Evolutionary conservation across 2,797 vertebrate species (phyloP).

Genomic region (Poecile montanus): DNA sequence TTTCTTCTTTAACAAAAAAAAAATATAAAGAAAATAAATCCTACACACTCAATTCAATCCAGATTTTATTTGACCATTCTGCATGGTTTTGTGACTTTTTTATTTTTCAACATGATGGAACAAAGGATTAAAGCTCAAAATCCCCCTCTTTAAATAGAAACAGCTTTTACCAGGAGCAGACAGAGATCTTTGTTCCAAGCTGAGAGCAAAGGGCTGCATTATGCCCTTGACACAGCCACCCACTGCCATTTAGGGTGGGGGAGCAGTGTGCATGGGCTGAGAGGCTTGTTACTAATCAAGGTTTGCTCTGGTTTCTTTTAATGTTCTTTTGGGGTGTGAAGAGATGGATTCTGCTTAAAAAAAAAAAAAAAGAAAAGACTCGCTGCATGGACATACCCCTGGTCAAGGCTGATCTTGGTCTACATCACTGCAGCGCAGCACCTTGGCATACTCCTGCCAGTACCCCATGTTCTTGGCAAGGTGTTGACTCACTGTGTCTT

Average conservation of each 20-base stretch:
- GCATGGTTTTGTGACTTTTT: neutral
- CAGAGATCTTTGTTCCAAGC: neutral
- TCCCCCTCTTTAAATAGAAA: neutral
- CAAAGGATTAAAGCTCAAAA: constrained; percentile 27
- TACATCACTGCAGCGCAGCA: fast-evolving
- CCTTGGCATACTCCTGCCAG: neutral
- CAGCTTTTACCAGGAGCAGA: neutral
- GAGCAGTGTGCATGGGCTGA: neutral
- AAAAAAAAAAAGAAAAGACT: neutral
- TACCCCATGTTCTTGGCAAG: fast-evolving
- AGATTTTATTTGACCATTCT: constrained; percentile 54
- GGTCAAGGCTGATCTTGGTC: neutral
- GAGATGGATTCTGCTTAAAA: neutral
- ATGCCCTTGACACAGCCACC: neutral
- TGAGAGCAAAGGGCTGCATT: neutral
- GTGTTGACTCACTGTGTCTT: fast-evolving
- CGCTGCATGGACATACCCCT: neutral
- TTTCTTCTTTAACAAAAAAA: neutral
- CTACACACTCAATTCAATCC: constrained; percentile 38
- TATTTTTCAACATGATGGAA: constrained; percentile 34
- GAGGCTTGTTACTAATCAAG: neutral
- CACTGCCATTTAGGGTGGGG: neutral
- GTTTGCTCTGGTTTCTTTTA: neutral
- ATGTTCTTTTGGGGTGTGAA: neutral
- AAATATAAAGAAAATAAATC: neutral